Evolutionary conservation across 1,140 invertebrate genomes (phyloP), one percentile per base, ranked within the genome.

Genomic region (Brachionus asplanchnoidis): DNA sequence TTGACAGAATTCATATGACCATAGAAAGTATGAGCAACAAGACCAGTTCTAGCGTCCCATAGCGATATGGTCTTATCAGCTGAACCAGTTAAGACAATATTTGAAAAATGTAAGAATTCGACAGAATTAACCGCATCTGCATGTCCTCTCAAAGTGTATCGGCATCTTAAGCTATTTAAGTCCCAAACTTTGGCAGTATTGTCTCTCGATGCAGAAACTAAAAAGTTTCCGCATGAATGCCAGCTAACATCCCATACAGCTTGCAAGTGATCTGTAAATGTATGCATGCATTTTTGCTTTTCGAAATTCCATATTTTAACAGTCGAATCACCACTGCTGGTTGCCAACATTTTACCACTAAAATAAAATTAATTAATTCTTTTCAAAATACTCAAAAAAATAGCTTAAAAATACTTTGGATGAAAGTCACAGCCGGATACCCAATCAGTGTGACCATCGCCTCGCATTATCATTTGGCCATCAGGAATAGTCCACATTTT

Each of bases 371-470:
- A 78, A 5, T 26, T 28, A 23, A 11, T 53, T 65, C 26, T 65
- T 40, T 28, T 32, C 12, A 60, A 28, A 78, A 3, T 32, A n/a
- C 6, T 42, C 8, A 50, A 17, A 60, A 32, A 56, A n/a, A 53
- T 50, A 56, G 1, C 9, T 60, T 6, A 79, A 17, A 20, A 20
- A 89, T 88, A 85, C 86, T 50, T 77, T 20, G 88, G 88, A 86
- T 90, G 88, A 87, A 90, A 90, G 70, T 89, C 88, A 86, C 89
- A 89, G 46, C 87, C 87, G 23, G 89, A 89, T 7, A 90, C 88
- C 90, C 90, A 90, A 85, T 90, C 88, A 50, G 89, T 88, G 84
- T 90, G 89, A n/a, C 89, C 90, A 85, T 89, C 87, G 26, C 89
- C 89, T 84, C 88, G 89, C 87, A 89, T 88, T 11, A 90, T 88